A percentile compares a stretch with the other conserved stretches of the same genome.
Evolutionary conservation across 2,113 vertebrate genomes (phyloP).

Genomic region (Montifringilla adamsi): DNA sequence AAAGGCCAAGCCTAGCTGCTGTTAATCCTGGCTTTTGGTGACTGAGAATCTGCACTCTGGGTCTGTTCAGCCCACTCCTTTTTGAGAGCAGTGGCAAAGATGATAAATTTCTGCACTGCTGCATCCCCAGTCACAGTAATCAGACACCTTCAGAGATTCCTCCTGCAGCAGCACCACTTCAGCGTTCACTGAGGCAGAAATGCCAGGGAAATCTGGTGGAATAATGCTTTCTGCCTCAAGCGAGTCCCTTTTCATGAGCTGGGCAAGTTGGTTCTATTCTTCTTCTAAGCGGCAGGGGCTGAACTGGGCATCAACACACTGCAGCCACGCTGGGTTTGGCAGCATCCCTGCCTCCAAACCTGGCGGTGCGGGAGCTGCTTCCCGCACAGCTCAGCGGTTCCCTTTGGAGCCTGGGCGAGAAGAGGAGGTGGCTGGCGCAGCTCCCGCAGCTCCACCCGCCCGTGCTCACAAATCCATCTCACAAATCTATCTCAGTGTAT

Average conservation of each 20-base stretch:
- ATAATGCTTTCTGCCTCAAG: neutral
- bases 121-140: neutral
- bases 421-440: neutral
- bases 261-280: neutral
- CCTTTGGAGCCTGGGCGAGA: neutral
- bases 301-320: neutral
- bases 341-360: neutral
- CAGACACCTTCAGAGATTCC: neutral
- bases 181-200: neutral
- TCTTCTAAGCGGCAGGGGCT: neutral
- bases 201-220: neutral
- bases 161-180: neutral
- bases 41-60: neutral
- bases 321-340: neutral
- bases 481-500: neutral
- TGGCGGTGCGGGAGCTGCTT: fast-evolving
- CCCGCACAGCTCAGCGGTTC: fast-evolving
- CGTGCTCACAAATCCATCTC: neutral
- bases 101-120: neutral
- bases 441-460: neutral
- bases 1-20: neutral
- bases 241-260: neutral
- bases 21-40: neutral
- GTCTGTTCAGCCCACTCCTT: neutral
- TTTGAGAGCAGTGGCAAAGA: neutral